Evolutionary conservation across 2,797 vertebrate genomes (phyloP).

Genomic region (Enteromius treurensis): DNA sequence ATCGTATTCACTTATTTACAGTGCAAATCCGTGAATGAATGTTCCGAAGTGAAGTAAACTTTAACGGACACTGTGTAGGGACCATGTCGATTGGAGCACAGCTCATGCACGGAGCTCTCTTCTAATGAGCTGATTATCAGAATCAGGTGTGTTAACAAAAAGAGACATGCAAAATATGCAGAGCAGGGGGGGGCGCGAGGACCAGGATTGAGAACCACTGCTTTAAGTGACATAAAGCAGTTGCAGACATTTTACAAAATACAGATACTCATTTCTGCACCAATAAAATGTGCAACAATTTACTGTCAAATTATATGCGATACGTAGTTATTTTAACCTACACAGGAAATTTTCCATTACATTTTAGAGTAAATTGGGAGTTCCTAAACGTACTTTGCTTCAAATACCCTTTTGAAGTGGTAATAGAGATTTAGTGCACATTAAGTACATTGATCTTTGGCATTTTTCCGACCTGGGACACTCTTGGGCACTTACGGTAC

Average conservation of each 20-base stretch:
- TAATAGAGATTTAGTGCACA: neutral
- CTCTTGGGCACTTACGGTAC: neutral
- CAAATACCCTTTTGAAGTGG: neutral
- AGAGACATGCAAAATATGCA: too few relatives aligned
- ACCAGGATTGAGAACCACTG: too few relatives aligned
- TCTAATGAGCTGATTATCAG: too few relatives aligned
- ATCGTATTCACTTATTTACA: too few relatives aligned
- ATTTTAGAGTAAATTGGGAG: neutral
- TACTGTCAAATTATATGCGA: neutral
- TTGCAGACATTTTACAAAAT: neutral
- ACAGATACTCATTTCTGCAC: neutral
- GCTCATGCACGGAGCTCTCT: too few relatives aligned
- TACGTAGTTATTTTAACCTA: neutral
- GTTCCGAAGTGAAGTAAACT: too few relatives aligned
- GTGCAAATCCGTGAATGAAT: too few relatives aligned
- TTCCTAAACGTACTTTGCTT: neutral
- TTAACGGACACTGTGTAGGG: too few relatives aligned
- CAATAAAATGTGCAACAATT: neutral
- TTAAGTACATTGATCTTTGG: neutral
- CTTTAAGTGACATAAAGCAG: neutral
- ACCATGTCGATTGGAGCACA: too few relatives aligned
- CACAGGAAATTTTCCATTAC: too few relatives aligned
- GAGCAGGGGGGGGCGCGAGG: too few relatives aligned
- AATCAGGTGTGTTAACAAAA: too few relatives aligned
- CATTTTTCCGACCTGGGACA: conserved; percentile 3